These are phyloP conservation scores for Capitella teleta DNA, from an alignment of 1,140 invertebrate genomes.

Conservation along the genomic window DNA sequence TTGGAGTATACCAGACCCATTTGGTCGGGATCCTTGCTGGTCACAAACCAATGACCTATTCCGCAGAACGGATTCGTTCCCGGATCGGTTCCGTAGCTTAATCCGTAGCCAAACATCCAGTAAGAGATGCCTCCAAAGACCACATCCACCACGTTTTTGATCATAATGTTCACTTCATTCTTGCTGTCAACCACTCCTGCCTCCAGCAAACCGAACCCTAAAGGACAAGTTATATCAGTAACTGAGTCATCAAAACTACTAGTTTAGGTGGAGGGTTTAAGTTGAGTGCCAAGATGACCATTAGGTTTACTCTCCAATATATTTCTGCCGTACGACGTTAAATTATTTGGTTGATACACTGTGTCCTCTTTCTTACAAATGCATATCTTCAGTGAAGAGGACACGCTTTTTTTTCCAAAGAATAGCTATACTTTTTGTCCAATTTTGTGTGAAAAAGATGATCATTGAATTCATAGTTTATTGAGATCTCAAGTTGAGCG, in stretches of 20 bases:
- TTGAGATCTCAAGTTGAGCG: too few relatives aligned
- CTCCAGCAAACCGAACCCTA: slow-evolving; percentile 36
- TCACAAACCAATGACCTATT: slow-evolving; percentile 39
- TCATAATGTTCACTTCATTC: slow-evolving; percentile 39
- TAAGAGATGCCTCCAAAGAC: slow-evolving; percentile 32
- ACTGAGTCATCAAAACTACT: background rate
- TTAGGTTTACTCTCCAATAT: background rate
- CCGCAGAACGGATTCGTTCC: slow-evolving; percentile 58
- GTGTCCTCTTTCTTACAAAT: background rate
- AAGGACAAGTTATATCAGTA: background rate
- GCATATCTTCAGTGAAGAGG: too few relatives aligned
- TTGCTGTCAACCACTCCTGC: slow-evolving; percentile 34
- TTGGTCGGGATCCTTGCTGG: slow-evolving; percentile 22
- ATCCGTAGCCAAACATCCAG: slow-evolving; percentile 34
- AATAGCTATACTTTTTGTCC: too few relatives aligned
- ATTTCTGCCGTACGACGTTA: background rate
- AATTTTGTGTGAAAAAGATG: too few relatives aligned
- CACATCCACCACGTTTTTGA: slow-evolving; percentile 38
- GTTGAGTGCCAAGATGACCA: background rate
- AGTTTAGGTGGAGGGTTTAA: background rate
- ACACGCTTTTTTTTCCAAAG: too few relatives aligned
- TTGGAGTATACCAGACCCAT: slow-evolving; percentile 34
- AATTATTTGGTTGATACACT: background rate
- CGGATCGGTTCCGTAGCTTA: slow-evolving; percentile 28
- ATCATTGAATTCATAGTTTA: too few relatives aligned